phyloP scores from a whole-genome alignment of 2,888 invertebrate genomes.

The Pycnomerus fuliginosus region DNA sequence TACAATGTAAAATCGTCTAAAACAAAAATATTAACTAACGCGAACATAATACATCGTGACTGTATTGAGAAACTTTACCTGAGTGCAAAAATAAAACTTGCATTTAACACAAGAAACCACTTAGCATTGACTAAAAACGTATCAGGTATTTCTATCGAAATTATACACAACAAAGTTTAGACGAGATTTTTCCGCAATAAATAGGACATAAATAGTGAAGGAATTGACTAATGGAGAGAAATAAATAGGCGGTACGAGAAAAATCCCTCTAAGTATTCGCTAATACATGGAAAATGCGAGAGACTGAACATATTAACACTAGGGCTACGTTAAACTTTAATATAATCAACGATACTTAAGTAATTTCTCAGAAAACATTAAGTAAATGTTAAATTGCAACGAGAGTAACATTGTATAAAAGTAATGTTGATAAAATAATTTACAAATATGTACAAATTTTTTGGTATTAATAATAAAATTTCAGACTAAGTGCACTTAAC shows the following conservation, averaged over 20 bases:
- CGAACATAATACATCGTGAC: constrained; percentile 14
- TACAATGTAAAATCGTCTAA: constrained; percentile 12
- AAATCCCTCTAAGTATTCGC: no score
- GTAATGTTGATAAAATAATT: constrained; percentile 14
- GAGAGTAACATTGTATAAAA: constrained; percentile 18
- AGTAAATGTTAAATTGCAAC: constrained; percentile 22
- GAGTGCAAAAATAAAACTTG: constrained; percentile 37
- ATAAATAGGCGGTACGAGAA: no score
- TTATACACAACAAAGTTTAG: no score
- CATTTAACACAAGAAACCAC: constrained; percentile 11
- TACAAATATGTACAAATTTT: constrained; percentile 32
- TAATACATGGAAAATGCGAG: no score
- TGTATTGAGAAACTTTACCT: constrained; percentile 29
- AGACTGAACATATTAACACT: no score
- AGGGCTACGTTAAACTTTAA: constrained; percentile 9
- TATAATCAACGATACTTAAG: constrained; percentile 15
- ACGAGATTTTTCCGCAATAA: no score
- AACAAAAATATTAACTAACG: constrained; percentile 7
- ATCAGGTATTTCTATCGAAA: no score
- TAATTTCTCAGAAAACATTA: constrained; percentile 12
- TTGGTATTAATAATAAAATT: constrained; percentile 35
- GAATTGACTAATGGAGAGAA: no score
- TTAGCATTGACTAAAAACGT: constrained; percentile 24
- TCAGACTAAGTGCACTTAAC: constrained; percentile 43
- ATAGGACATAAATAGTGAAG: no score